phyloP scores from a whole-genome alignment of 2,113 vertebrate species.

The Bothrops jararaca region DNA sequence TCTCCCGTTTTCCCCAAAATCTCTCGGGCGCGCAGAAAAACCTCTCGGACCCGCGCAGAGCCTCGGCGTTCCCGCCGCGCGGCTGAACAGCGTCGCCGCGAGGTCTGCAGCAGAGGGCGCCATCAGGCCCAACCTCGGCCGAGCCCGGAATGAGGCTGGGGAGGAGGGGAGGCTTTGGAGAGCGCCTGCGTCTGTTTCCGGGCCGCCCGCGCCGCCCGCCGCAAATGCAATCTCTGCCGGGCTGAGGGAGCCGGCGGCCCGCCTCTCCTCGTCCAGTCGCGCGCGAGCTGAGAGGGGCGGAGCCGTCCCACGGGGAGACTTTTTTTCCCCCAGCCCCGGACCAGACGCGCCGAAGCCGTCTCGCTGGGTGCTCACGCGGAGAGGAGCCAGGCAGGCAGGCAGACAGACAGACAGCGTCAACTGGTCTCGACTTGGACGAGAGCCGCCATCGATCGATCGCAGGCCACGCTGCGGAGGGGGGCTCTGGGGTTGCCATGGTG shows the following conservation, averaged over 20 bases:
- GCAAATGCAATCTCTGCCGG: background rate
- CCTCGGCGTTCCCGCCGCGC: background rate
- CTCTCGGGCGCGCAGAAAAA: background rate
- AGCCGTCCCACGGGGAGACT: rapidly evolving
- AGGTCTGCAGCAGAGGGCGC: background rate
- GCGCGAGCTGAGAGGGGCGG: background rate
- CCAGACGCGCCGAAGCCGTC: background rate
- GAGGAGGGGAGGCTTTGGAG: background rate
- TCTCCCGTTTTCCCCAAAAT: background rate
- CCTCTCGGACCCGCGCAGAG: background rate
- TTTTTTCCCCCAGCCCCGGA: background rate
- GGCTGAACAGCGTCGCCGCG: background rate
- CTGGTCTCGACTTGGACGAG: background rate
- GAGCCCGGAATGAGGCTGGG: no score
- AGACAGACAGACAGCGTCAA: no score
- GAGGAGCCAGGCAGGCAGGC: background rate
- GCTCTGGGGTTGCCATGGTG: background rate
- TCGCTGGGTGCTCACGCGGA: rapidly evolving
- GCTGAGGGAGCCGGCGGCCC: background rate
- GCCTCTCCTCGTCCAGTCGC: background rate
- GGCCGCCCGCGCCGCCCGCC: background rate
- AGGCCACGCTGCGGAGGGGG: background rate
- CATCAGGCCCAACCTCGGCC: background rate
- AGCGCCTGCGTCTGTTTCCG: background rate
- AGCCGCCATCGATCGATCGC: background rate